Base-by-base conservation (phyloP, 2,888 invertebrate genomes). In the Epirrhoe alternata region DNA sequence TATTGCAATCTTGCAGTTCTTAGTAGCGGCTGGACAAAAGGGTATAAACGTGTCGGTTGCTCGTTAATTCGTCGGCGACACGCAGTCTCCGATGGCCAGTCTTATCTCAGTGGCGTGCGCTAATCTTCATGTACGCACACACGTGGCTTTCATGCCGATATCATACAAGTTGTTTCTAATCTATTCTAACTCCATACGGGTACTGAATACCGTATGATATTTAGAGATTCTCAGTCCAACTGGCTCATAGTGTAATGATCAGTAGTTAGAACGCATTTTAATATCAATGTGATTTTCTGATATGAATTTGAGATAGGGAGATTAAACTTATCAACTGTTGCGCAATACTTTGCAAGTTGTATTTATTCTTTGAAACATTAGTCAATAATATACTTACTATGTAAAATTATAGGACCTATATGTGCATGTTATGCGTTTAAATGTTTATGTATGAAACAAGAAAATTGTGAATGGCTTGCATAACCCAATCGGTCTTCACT, bases 71-170 rank as follows among this genome's bases (percentile, higher is more conserved):
- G 67, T 33, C 24, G 65, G 61, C 67, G 67, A 60, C 62, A 56
- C 55, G 68, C 89, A 68, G 89, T 89, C 89, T 88, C 86, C 77
- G 68, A 68, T 80, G 74, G 61, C 56, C 60, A 42, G 38, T 68
- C 74, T 80, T 82, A 80, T 82, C 83, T 74, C 71, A 74, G 67
- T 73, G 71, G 10, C 61, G 73, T 69, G 58, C 70, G 72, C 76
- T 74, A 79, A 81, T 79, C 78, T 77, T 66, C 61, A 38, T 61
- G 64, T 53, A 62, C 52, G 65, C 71, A 74, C 74, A 63, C 67
- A 51, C 60, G 33, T 64, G 61, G 56, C 16, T 71, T 24, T 24
- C 24, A 24, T 24, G 24, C 1, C 24, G 14, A 50, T 61, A 61
- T 55, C 55, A 50, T 50, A 55, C 33, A 61, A 6, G 35, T 33